A percentile compares a stretch with the other conserved stretches of the same genome.
Evolutionary conservation across 2,888 invertebrate species (phyloP).

Genomic region (Apoda limacodes): DNA sequence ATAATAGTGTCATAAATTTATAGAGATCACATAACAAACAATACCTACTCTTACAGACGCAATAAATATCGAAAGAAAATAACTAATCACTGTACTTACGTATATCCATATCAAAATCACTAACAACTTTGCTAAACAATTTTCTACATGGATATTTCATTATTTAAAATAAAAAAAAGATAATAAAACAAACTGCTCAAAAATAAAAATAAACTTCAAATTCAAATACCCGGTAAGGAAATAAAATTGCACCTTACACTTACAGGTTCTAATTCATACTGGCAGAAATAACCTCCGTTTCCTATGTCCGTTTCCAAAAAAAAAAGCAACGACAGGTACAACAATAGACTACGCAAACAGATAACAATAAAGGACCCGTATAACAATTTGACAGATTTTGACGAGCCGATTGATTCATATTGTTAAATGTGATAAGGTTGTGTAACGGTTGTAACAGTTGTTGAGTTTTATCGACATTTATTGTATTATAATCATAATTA

Average conservation of each 20-base stretch:
- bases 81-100: too few relatives aligned
- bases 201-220: too few relatives aligned
- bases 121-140: slow-evolving; percentile 31
- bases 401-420: slow-evolving; percentile 31
- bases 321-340: slow-evolving; percentile 45
- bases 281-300: slow-evolving; percentile 39
- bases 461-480: slow-evolving; percentile 1
- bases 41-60: too few relatives aligned
- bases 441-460: slow-evolving; percentile 11
- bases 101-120: slow-evolving; percentile 36
- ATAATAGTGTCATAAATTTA: too few relatives aligned
- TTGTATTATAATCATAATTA: too few relatives aligned
- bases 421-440: slow-evolving; percentile 29
- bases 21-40: too few relatives aligned
- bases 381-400: slow-evolving; percentile 30
- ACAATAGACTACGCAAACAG: slow-evolving; percentile 26
- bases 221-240: too few relatives aligned
- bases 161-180: slow-evolving; percentile 19
- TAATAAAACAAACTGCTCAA: slow-evolving; percentile 7
- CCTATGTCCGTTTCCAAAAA: slow-evolving; percentile 61
- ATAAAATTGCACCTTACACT: slow-evolving; percentile 57
- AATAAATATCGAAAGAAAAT: too few relatives aligned
- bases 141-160: slow-evolving; percentile 57
- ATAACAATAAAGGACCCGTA: slow-evolving; percentile 32
- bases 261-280: slow-evolving; percentile 54